phyloP scores from a whole-genome alignment of 2,888 invertebrate genomes.

The Zeuzera pyrina region DNA sequence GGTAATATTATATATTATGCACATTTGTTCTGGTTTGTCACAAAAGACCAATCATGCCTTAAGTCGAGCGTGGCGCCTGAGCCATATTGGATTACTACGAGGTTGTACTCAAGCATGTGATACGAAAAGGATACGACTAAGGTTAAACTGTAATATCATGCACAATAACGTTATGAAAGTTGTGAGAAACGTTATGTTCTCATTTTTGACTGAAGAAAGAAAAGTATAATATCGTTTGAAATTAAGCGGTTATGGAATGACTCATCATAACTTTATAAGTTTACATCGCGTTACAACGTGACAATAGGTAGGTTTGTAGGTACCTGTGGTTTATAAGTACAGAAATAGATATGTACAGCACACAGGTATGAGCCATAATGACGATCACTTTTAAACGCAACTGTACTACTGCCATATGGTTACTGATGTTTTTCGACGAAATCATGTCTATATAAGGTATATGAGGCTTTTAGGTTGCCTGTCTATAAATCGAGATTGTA shows the following conservation, averaged over 20 bases:
- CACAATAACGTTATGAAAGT: conserved; percentile 25
- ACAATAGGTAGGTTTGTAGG: no score
- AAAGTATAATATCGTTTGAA: no score
- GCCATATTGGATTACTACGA: conserved; percentile 61
- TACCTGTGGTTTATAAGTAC: no score
- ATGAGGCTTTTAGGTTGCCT: conserved; percentile 49
- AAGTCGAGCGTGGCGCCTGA: conserved; percentile 50
- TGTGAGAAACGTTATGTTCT: no score
- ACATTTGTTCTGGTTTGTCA: conserved; percentile 24
- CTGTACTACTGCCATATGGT: conserved; percentile 59
- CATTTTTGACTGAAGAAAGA: no score
- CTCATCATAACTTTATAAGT: no score
- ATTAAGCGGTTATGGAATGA: no score
- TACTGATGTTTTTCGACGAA: conserved; percentile 40
- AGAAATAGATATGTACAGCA: no score
- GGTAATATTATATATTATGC: no score
- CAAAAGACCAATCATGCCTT: conserved; percentile 41
- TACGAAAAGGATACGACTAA: conserved; percentile 52
- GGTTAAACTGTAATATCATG: conserved; percentile 53
- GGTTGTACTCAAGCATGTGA: conserved; percentile 51
- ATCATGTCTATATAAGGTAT: conserved; percentile 58
- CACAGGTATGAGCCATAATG: no score
- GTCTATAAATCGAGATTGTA: conserved; percentile 29
- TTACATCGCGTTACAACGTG: no score
- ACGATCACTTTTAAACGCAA: conserved; percentile 27